A percentile compares a stretch with the other conserved stretches of the same genome.
Evolutionary conservation across 2,113 vertebrate species (phyloP).

Genomic region (Gambusia affinis): DNA sequence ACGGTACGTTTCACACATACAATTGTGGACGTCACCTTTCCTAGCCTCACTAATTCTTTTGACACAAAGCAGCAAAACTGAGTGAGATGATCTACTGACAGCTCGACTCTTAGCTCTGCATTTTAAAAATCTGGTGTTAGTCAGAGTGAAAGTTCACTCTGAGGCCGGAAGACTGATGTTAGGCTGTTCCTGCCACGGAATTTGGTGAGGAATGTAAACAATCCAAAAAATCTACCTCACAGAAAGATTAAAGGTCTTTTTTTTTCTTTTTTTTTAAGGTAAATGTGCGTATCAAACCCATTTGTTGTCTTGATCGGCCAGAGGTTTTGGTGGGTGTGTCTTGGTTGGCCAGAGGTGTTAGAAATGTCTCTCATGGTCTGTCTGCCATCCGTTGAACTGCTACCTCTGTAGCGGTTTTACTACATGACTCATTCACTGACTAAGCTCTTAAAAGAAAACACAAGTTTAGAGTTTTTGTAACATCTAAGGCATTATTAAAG

Average conservation of each 20-base stretch:
- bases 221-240: neutral
- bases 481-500: too few relatives aligned
- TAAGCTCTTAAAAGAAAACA: neutral
- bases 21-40: neutral
- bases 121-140: neutral
- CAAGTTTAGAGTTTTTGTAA: too few relatives aligned
- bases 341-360: neutral
- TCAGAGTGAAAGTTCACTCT: neutral
- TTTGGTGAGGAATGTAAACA: neutral
- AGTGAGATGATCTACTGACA: neutral
- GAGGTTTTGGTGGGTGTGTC: neutral
- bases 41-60: too few relatives aligned
- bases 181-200: neutral
- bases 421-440: neutral
- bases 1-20: too few relatives aligned
- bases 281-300: neutral
- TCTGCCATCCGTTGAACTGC: too few relatives aligned
- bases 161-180: neutral
- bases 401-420: neutral
- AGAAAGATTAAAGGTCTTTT: neutral
- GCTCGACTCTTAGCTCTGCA: neutral
- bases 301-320: neutral
- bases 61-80: neutral
- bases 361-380: neutral
- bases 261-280: too few relatives aligned